Percentiles rank a stretch among this genome's conserved stretches.
Evolutionary conservation across 2,113 vertebrate genomes (phyloP).

Genomic region (Pituophis catenifer): DNA sequence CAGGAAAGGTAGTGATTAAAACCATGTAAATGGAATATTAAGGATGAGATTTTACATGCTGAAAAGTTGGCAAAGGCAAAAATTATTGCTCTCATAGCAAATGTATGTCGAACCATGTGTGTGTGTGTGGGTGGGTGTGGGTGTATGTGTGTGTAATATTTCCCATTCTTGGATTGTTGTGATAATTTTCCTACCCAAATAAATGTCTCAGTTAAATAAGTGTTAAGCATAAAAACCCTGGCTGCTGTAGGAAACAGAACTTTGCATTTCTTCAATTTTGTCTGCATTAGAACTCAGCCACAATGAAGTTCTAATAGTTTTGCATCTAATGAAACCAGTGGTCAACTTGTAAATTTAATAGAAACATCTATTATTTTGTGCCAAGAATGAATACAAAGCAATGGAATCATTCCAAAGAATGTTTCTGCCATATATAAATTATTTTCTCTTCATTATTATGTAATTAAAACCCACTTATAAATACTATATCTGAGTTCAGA

Average conservation of each 20-base stretch:
- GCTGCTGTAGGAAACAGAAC: not conserved
- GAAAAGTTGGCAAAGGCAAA: slow-evolving; percentile 29
- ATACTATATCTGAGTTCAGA: not conserved
- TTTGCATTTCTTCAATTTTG: slow-evolving; percentile 5
- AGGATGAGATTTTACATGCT: slow-evolving; percentile 10
- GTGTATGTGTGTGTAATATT: not conserved
- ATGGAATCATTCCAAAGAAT: not conserved
- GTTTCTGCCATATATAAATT: not conserved
- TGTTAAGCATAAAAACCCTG: not conserved
- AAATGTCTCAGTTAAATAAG: not conserved
- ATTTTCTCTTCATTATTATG: not conserved
- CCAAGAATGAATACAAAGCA: not conserved
- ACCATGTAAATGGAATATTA: slow-evolving; percentile 31
- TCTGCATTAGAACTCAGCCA: not conserved
- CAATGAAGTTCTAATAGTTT: not conserved
- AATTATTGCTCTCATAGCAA: slow-evolving; percentile 4
- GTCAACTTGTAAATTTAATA: not conserved
- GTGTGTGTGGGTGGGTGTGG: not conserved
- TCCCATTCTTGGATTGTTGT: not conserved
- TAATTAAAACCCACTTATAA: not conserved
- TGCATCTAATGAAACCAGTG: not conserved
- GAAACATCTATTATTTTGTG: not conserved
- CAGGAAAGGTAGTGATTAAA: slow-evolving; percentile 52
- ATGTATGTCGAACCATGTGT: slow-evolving; percentile 5
- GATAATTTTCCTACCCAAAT: not conserved